Base-by-base conservation (phyloP, 1,140 invertebrate genomes). In the Metopolophium dirhodum region DNA sequence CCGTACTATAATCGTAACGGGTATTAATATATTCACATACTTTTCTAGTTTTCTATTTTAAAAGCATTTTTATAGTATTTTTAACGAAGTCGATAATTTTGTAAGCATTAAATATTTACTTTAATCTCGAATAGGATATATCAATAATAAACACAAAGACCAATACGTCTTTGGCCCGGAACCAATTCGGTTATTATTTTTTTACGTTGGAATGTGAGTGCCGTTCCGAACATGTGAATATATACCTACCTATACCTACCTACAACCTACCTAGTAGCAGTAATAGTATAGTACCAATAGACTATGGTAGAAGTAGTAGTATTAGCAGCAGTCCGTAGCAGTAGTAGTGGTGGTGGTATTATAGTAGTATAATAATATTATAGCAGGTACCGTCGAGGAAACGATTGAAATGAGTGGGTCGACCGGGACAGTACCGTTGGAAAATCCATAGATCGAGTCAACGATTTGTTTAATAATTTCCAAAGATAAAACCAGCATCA, bases 361-460 rank as follows among this genome's bases (percentile, higher is more conserved):
- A n/a, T 14, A 35, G n/a, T 26, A 85, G 8, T 85, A 11, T 85
- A 22, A 37, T 41, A 37, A 37, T 37, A 37, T 37, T 37, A 77
- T 30, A 14, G 41, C 7, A 35, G n/a, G 1, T 26, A 41, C 37
- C 30, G 86, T 49, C 26, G 51, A 51, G 86, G 7, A 51, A n/a
- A 35, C n/a, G 86, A 87, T 86, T 18, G 26, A 30, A 86, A 87
- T 14, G 54, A 91, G 90, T 91, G 90, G 90, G 57, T 91, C 90
- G 61, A 91, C 90, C 90, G 90, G 45, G 4, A 47, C 57, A 7
- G 90, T 91, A 91, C 90, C 90, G 90, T 91, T 91, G 90, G 41
- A 91, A 91, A 91, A 91, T 77, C 9, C 37, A 51, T 91, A 77
- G 90, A 91, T 91, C 41, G 57, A 68, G 30, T 91, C 90, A 23